phyloP scores from a whole-genome alignment of 2,113 vertebrate genomes.

The Ramphastos sulfuratus region DNA sequence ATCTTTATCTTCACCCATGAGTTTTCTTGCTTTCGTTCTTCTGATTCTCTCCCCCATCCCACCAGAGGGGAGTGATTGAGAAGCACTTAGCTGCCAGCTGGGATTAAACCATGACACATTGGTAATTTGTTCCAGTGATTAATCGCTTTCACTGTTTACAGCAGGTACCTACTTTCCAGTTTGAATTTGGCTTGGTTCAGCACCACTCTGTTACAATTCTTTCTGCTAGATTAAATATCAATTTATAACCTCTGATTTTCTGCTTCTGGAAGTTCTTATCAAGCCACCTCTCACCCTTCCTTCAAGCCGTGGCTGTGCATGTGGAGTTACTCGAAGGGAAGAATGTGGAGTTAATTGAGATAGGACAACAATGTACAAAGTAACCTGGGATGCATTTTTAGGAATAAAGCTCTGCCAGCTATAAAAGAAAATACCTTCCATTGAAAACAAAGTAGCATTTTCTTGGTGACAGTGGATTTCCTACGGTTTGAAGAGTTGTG shows the following conservation, averaged over 20 bases:
- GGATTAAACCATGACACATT: background rate
- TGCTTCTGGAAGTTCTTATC: background rate
- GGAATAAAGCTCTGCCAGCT: background rate
- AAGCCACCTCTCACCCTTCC: background rate
- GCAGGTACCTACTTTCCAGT: background rate
- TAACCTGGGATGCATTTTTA: background rate
- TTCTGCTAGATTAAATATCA: background rate
- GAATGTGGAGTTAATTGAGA: background rate
- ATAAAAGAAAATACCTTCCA: background rate
- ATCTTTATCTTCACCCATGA: background rate
- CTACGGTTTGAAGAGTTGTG: accelerated
- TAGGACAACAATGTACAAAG: background rate
- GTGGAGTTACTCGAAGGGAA: background rate
- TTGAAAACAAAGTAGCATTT: background rate
- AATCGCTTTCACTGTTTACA: background rate
- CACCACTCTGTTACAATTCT: background rate
- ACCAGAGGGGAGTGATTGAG: background rate
- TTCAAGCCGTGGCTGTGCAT: background rate
- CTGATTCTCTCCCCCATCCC: background rate
- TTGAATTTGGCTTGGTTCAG: background rate
- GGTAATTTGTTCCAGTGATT: constrained; percentile 13
- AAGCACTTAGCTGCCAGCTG: background rate
- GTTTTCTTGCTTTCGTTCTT: background rate
- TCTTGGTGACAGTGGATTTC: background rate
- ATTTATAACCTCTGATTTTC: background rate